A percentile compares a stretch with the other conserved stretches of the same genome.
Conservation (phyloP, 1,140 invertebrate genomes). For the Charaxes varanes region DNA sequence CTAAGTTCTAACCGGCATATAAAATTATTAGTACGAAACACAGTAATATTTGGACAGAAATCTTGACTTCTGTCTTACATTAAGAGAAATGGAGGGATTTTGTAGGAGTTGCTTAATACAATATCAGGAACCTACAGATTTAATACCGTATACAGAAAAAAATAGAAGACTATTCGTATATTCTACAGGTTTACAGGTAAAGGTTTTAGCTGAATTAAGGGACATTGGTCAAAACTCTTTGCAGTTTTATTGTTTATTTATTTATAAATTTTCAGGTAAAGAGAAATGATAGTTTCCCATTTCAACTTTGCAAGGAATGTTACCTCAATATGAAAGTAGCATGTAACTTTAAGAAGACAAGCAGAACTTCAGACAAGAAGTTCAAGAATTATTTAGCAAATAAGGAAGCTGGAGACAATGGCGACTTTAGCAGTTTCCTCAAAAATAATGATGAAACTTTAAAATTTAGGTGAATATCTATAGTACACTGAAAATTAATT, state of each 20-base stretch:
- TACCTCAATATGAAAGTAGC: constrained; percentile 44
- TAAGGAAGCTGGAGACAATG: constrained; percentile 36
- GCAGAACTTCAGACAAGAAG: constrained; percentile 44
- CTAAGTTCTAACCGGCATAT: too few relatives aligned
- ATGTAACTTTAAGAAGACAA: constrained; percentile 56
- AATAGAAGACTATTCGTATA: constrained; percentile 57
- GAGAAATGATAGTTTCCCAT: constrained; percentile 46
- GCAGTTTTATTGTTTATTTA: constrained; percentile 7
- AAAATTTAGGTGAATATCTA: constrained; percentile 33
- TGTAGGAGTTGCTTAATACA: constrained; percentile 52
- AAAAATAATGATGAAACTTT: constrained; percentile 47
- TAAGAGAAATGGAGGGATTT: constrained; percentile 39
- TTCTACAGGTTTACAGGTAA: constrained; percentile 54
- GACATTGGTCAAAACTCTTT: background rate
- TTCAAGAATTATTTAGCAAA: constrained; percentile 38
- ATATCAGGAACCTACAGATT: constrained; percentile 41
- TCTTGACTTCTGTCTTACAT: background rate
- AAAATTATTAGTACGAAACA: too few relatives aligned
- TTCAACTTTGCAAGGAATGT: constrained; percentile 59
- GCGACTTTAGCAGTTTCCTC: constrained; percentile 44
- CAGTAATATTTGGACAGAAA: too few relatives aligned
- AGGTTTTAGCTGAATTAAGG: background rate
- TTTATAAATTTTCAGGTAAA: constrained; percentile 42
- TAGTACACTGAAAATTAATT: too few relatives aligned
- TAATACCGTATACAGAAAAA: constrained; percentile 53